A percentile compares a stretch with the other conserved stretches of the same genome.
Evolutionary conservation across 2,888 invertebrate genomes (phyloP).

Genomic region (Lumbricus terrestris): DNA sequence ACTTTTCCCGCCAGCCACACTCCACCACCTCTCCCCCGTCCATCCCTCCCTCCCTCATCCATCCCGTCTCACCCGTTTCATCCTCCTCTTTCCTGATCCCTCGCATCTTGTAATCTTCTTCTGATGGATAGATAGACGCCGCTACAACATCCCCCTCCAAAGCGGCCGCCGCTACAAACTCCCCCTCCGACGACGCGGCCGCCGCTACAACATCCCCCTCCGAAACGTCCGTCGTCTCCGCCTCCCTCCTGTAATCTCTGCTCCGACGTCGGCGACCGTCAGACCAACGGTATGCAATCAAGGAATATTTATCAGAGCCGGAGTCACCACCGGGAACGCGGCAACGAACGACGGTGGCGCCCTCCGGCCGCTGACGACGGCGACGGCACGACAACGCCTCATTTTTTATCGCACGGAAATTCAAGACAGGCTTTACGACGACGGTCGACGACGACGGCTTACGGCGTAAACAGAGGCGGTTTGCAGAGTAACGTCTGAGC

Average conservation of each 20-base stretch:
- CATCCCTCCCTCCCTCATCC: background rate
- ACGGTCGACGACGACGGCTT: background rate
- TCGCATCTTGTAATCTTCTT: background rate
- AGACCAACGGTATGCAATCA: constrained; percentile 15
- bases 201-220: too few relatives aligned
- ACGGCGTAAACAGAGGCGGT: background rate
- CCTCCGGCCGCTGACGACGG: background rate
- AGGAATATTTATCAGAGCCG: constrained; percentile 11
- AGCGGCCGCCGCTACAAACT: too few relatives aligned
- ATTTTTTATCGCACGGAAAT: background rate
- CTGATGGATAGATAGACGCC: background rate
- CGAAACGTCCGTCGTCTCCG: background rate
- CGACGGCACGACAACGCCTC: background rate
- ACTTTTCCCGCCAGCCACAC: background rate
- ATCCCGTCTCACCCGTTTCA: background rate
- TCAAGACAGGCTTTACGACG: background rate
- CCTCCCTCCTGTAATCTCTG: background rate
- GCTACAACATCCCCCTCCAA: too few relatives aligned
- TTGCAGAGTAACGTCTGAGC: background rate
- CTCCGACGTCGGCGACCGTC: background rate
- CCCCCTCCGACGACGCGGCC: too few relatives aligned
- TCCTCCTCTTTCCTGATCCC: background rate
- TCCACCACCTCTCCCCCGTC: too few relatives aligned
- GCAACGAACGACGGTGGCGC: background rate
- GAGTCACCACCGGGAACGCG: background rate